A percentile compares a stretch with the other conserved stretches of the same genome.
Conservation (phyloP, 2,888 invertebrate species). For the Ochlodes sylvanus region DNA sequence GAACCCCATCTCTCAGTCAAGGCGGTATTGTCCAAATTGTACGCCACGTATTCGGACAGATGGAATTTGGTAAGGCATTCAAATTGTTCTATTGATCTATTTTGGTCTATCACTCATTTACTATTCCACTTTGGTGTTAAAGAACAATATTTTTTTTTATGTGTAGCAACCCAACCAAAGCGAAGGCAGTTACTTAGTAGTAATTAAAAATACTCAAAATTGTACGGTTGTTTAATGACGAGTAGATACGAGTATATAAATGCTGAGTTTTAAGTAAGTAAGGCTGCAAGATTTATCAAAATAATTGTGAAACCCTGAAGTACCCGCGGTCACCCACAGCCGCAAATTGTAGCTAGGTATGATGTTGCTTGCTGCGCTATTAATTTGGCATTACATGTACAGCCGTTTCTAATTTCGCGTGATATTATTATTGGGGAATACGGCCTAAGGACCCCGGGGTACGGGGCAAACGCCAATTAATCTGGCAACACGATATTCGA, state of each 20-base stretch:
- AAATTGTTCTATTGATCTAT: slow-evolving; percentile 53
- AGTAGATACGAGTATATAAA: too few relatives aligned
- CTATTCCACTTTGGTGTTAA: neutral
- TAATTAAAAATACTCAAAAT: too few relatives aligned
- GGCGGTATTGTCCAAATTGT: slow-evolving; percentile 69
- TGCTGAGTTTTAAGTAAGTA: neutral
- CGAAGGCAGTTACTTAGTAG: too few relatives aligned
- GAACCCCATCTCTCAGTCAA: slow-evolving; percentile 66
- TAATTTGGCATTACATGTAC: slow-evolving; percentile 68
- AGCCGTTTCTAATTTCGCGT: slow-evolving; percentile 74
- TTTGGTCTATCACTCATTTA: slow-evolving; percentile 33
- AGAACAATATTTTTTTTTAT: neutral
- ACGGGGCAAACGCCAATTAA: slow-evolving; percentile 81
- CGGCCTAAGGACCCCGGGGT: slow-evolving; percentile 54
- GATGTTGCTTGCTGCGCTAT: slow-evolving; percentile 60
- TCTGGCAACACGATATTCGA: slow-evolving; percentile 78
- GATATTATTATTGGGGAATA: slow-evolving; percentile 68
- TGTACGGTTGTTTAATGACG: too few relatives aligned
- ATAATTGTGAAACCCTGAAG: neutral
- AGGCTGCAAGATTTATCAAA: neutral
- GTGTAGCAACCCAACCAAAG: too few relatives aligned
- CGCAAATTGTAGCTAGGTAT: slow-evolving; percentile 54
- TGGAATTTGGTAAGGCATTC: slow-evolving; percentile 60
- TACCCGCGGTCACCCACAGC: slow-evolving; percentile 39
- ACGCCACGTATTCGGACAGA: slow-evolving; percentile 36